These are phyloP conservation scores for Lymantria monacha DNA, from an alignment of 2,888 invertebrate species.

Conservation along the genomic window DNA sequence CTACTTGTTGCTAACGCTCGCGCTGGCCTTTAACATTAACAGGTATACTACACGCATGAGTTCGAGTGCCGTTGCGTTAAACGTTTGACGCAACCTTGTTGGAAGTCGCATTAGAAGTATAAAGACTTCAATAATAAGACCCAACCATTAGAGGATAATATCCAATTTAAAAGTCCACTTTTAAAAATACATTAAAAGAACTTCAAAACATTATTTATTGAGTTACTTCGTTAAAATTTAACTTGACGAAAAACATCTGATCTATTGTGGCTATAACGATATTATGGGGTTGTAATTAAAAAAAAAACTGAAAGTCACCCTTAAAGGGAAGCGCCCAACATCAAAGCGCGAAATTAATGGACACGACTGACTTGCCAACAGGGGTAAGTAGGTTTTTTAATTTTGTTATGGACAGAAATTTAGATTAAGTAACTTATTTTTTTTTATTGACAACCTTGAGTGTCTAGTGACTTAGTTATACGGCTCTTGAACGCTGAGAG, in stretches of 20 bases:
- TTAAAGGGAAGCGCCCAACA: constrained; percentile 34
- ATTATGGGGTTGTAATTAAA: constrained; percentile 20
- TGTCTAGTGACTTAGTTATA: no score
- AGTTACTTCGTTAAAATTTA: constrained; percentile 5
- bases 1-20: no score
- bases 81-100: no score
- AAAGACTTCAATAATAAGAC: no score
- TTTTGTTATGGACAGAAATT: constrained; percentile 5
- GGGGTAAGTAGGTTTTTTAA: constrained; percentile 14
- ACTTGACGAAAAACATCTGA: constrained; percentile 19
- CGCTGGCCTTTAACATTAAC: no score
- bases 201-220: constrained; percentile 12
- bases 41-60: no score
- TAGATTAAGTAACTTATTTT: background rate
- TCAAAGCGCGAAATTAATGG: constrained; percentile 50
- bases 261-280: constrained; percentile 27
- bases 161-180: background rate
- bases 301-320: constrained; percentile 51
- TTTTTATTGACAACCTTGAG: background rate
- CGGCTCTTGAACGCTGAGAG: no score
- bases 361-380: constrained; percentile 15
- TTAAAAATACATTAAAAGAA: background rate
- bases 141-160: no score
- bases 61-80: no score
- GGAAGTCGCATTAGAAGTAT: no score